These are phyloP conservation scores for Drosophila mimica DNA, from an alignment of 2,888 invertebrate species.

Conservation along the genomic window DNA sequence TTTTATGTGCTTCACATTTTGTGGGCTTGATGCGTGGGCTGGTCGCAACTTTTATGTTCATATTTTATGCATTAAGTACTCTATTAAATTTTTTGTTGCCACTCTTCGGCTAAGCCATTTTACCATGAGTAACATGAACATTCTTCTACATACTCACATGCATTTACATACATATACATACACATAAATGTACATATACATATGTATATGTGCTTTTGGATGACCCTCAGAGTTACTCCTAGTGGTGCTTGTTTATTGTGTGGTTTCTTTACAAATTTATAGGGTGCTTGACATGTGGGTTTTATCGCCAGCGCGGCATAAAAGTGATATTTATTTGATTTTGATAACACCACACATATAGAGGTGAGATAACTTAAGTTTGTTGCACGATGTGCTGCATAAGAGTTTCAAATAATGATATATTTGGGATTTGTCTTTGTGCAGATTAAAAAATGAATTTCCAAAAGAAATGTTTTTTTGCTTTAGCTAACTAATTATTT, in stretches of 20 bases:
- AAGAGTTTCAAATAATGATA: neutral
- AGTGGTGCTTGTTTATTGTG: conserved; percentile 34
- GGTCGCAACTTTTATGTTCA: conserved; percentile 58
- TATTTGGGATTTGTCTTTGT: no score
- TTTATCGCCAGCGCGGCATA: conserved; percentile 41
- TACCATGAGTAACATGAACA: conserved; percentile 3
- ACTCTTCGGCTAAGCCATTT: conserved; percentile 14
- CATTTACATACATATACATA: conserved; percentile 1
- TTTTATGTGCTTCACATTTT: conserved; percentile 31
- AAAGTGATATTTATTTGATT: conserved; percentile 61
- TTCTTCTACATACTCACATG: neutral
- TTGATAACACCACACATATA: conserved; percentile 28
- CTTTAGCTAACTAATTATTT: neutral
- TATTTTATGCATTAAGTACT: conserved; percentile 72
- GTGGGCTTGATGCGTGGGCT: conserved; percentile 26
- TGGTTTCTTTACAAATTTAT: conserved; percentile 52
- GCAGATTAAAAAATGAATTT: neutral
- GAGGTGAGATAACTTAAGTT: neutral
- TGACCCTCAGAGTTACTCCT: conserved; percentile 27
- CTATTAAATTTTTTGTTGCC: conserved; percentile 66
- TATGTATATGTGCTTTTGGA: conserved; percentile 6
- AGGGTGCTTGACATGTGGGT: conserved; percentile 35
- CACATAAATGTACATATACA: neutral
- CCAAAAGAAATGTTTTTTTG: neutral
- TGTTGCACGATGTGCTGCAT: neutral